Evolutionary conservation across 2,888 invertebrate genomes (phyloP).

Genomic region (Tachina grossa): DNA sequence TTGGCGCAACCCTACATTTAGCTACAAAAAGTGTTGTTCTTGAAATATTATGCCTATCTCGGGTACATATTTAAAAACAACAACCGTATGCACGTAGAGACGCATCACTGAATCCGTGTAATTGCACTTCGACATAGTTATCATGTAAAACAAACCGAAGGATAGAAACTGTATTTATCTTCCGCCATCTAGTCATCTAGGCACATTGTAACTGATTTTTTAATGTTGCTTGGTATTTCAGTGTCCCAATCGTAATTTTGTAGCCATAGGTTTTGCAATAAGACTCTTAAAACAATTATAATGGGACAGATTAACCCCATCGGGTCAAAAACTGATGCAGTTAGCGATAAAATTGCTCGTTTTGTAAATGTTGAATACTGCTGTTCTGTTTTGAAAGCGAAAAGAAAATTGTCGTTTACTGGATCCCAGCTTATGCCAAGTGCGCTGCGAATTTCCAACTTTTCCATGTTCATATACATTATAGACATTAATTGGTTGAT

Average conservation of each 20-base stretch:
- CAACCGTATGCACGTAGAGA: slow-evolving; percentile 30
- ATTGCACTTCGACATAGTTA: slow-evolving; percentile 6
- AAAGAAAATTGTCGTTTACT: too few relatives aligned
- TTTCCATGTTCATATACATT: not conserved
- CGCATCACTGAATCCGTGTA: slow-evolving; percentile 35
- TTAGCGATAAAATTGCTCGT: slow-evolving; percentile 24
- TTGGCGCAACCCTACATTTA: slow-evolving; percentile 31
- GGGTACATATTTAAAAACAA: slow-evolving; percentile 15
- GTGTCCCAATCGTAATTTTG: slow-evolving; percentile 25
- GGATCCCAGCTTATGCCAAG: too few relatives aligned
- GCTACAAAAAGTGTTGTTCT: slow-evolving; percentile 8
- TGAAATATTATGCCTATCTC: not conserved
- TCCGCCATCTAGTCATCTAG: not conserved
- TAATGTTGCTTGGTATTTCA: not conserved
- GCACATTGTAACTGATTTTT: too few relatives aligned
- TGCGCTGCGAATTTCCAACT: too few relatives aligned
- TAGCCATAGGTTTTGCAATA: slow-evolving; percentile 36
- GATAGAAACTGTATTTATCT: too few relatives aligned
- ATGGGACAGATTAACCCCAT: slow-evolving; percentile 19
- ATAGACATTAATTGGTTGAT: slow-evolving; percentile 16
- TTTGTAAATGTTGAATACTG: not conserved
- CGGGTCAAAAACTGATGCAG: not conserved
- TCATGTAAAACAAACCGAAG: too few relatives aligned
- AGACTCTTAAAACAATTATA: slow-evolving; percentile 23
- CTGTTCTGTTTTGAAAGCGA: too few relatives aligned